Evolutionary conservation across 1,140 invertebrate species (phyloP), one percentile per base, ranked within the genome.

Genomic region (Scaptodrosophila lebanonensis): DNA sequence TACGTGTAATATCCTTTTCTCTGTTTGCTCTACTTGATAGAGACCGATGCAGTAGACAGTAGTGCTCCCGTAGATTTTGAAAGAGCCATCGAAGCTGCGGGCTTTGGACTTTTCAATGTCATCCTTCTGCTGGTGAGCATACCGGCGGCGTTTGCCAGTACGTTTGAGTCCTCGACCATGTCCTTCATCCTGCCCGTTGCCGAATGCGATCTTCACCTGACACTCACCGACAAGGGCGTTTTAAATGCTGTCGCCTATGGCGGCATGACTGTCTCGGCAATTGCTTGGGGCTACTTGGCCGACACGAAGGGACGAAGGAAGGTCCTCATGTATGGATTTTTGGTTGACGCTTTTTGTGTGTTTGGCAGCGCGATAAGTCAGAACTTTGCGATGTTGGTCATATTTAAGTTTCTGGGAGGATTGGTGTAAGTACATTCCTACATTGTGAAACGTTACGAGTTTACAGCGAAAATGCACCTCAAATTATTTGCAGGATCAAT

Each of bases 231-330:
- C 20, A 93, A 93, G 88, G 93, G 93, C 1, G 88, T 91, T 2
- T 75, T 94, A 0, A 93, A 91, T 53, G 91, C 90, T 0, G 88
- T 90, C 32, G 89, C 90, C 16, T 94, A 93, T 84, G 88, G 77
- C 91, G 95, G 95, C 38, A 96, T 95, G 94, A 91, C 95, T 60
- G 88, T 91, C 0, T 94, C 94, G 38, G 93, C 93, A 0, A 90
- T 94, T 69, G 66, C 95, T 11, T 96, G 94, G 94, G 95, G 95
- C 2, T 94, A 92, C 54, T 70, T 95, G 4, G 93, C 93, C 0
- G 95, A 97, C 75, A 91, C 91, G 0, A 87, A 92, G 17, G 95
- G 95, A 0, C 89, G 95, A 7, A 89, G 89, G 47, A 89, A 90
- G 35, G 89, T 95, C 27, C 88, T 96, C 17, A 87, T 94, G 16